Conservation (phyloP, 2,888 invertebrate species). For the Proisotoma minuta region DNA sequence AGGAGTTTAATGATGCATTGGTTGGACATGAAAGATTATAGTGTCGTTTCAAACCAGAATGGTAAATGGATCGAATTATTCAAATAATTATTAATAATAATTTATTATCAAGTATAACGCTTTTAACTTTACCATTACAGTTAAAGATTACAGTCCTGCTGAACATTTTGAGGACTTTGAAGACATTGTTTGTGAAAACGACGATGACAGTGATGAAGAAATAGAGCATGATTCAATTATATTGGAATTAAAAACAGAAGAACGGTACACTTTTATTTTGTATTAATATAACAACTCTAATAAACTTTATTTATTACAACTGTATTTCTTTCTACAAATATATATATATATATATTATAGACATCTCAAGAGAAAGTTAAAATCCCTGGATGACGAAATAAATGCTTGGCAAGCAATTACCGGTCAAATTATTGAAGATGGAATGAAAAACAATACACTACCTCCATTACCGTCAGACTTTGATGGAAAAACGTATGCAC, state of each 20-base stretch:
- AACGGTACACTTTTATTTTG: neutral
- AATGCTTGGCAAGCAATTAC: slow-evolving; percentile 88
- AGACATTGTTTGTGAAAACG: slow-evolving; percentile 61
- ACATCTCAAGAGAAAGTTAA: slow-evolving; percentile 76
- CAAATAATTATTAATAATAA: too few species aligned
- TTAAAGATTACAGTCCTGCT: slow-evolving; percentile 43
- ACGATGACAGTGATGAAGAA: slow-evolving; percentile 58
- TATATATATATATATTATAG: slow-evolving; percentile 51
- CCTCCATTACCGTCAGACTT: slow-evolving; percentile 65
- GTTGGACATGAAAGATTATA: slow-evolving; percentile 87
- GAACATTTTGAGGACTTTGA: slow-evolving; percentile 80
- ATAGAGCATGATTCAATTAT: neutral
- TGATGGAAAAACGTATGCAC: slow-evolving; percentile 88
- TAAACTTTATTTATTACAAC: neutral
- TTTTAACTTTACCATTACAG: slow-evolving; percentile 34
- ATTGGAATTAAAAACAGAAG: slow-evolving; percentile 1
- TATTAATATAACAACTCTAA: neutral
- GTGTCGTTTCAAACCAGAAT: slow-evolving; percentile 82
- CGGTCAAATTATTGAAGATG: slow-evolving; percentile 72
- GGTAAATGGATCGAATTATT: slow-evolving; percentile 52
- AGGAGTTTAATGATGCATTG: slow-evolving; percentile 82
- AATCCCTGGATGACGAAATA: slow-evolving; percentile 80
- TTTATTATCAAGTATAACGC: slow-evolving; percentile 12
- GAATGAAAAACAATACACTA: slow-evolving; percentile 53
- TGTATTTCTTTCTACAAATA: neutral